A percentile compares a stretch with the other conserved stretches of the same genome.
These are phyloP conservation scores for Heliothis virescens DNA, from an alignment of 1,140 invertebrate species.

Conservation along the genomic window DNA sequence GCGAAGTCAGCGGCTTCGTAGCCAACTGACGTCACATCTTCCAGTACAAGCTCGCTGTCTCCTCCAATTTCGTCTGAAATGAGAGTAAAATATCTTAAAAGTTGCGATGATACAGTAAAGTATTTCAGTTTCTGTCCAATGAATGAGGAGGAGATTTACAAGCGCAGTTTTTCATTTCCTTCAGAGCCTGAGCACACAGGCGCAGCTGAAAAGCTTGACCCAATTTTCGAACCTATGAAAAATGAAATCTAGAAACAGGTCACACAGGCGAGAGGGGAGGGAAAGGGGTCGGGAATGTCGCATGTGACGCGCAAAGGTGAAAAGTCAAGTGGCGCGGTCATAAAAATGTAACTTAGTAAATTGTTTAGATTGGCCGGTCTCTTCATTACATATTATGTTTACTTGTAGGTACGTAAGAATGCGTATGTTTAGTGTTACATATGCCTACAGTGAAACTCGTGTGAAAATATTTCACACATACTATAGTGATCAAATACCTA, in stretches of 20 bases:
- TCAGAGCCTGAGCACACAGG: neutral
- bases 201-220: conserved; percentile 36
- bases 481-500: neutral
- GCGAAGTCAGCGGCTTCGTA: conserved; percentile 88
- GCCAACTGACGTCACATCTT: conserved; percentile 82
- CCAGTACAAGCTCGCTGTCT: conserved; percentile 87
- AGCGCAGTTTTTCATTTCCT: neutral
- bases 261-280: conserved; percentile 20
- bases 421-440: neutral
- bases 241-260: conserved; percentile 47
- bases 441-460: neutral
- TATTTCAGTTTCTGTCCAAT: too few species aligned
- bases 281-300: conserved; percentile 22
- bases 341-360: conserved; percentile 13
- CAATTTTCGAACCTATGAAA: conserved; percentile 38
- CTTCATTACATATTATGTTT: neutral
- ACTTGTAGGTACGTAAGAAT: neutral
- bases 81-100: conserved; percentile 24
- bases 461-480: neutral
- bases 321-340: conserved; percentile 41
- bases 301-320: conserved; percentile 35
- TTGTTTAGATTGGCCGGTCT: conserved; percentile 11
- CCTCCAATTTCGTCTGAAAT: conserved; percentile 84
- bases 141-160: too few species aligned
- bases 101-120: neutral